Conservation (phyloP, 2,888 invertebrate genomes). For the Luffia ferchaultella region DNA sequence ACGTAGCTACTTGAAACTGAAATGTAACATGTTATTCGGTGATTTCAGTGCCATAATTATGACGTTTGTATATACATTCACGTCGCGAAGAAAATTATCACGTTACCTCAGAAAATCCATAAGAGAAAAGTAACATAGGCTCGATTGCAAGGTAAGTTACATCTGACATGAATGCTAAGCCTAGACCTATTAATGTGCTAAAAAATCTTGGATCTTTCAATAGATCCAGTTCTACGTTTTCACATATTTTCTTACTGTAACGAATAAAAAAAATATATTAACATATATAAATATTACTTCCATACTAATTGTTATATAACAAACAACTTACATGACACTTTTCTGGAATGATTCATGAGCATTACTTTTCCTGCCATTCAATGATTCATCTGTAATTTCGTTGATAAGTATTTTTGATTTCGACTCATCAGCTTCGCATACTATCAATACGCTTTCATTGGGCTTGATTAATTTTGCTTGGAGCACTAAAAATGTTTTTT, state of each 20-base stretch:
- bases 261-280: background rate
- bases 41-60: background rate
- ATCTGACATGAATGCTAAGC: constrained; percentile 70
- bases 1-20: constrained; percentile 69
- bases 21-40: constrained; percentile 12
- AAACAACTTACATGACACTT: constrained; percentile 46
- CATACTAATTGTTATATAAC: too few relatives aligned
- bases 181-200: constrained; percentile 59
- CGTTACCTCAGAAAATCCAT: constrained; percentile 56
- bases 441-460: constrained; percentile 43
- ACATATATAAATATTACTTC: background rate
- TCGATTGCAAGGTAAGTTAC: constrained; percentile 70
- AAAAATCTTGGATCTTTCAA: constrained; percentile 45
- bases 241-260: constrained; percentile 51
- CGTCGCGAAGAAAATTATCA: too few relatives aligned
- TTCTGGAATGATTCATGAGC: constrained; percentile 43
- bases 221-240: constrained; percentile 49
- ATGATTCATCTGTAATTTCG: constrained; percentile 23
- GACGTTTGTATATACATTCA: background rate
- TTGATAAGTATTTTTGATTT: constrained; percentile 14
- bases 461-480: constrained; percentile 25
- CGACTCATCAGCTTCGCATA: constrained; percentile 40
- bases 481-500: too few relatives aligned
- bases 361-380: constrained; percentile 17
- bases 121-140: constrained; percentile 67